phyloP scores from a whole-genome alignment of 2,113 vertebrate genomes.

The Mionectes macconnelli region DNA sequence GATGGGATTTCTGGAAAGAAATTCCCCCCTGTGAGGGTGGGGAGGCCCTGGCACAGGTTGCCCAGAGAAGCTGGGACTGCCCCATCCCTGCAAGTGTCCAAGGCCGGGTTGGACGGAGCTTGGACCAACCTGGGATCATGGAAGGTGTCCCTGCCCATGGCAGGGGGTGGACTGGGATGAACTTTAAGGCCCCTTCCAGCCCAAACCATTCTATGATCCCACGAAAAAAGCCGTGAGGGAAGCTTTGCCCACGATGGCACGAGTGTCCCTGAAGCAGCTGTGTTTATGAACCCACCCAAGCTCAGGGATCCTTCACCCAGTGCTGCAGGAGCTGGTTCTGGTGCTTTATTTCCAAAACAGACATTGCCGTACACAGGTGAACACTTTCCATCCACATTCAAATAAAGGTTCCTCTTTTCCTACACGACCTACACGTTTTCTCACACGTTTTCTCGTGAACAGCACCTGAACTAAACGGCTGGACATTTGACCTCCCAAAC shows the following conservation, averaged over 20 bases:
- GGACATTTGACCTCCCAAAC: neutral
- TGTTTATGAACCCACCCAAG: neutral
- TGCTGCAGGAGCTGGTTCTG: neutral
- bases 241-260: neutral
- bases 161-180: neutral
- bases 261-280: neutral
- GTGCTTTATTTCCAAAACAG: conserved; percentile 35
- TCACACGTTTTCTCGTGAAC: too few relatives aligned
- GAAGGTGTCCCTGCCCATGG: neutral
- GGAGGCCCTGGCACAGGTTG: neutral
- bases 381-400: neutral
- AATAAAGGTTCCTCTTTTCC: neutral
- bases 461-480: neutral
- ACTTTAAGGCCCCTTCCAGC: neutral
- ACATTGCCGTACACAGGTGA: neutral
- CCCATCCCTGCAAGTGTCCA: neutral
- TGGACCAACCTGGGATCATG: rapidly evolving
- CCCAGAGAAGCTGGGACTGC: neutral
- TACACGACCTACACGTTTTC: too few relatives aligned
- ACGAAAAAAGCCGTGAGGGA: neutral
- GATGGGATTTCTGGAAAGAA: neutral
- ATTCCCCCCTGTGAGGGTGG: neutral
- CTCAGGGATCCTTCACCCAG: neutral
- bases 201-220: neutral
- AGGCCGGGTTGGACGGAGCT: rapidly evolving